Evolutionary conservation across 2,113 vertebrate species (phyloP).

Genomic region (Myxocyprinus asiaticus): DNA sequence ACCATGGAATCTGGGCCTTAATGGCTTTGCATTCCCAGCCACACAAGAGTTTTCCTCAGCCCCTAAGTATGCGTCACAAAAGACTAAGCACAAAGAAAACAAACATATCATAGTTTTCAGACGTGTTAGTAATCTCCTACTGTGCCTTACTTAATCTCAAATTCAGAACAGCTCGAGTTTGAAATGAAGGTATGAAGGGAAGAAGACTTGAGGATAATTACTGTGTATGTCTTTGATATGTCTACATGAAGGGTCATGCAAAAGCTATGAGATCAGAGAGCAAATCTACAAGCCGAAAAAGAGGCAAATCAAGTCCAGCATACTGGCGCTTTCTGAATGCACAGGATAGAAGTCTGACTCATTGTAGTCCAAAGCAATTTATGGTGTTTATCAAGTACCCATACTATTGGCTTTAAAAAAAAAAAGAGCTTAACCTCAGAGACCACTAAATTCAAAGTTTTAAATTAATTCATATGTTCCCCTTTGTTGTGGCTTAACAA

Average conservation of each 20-base stretch:
- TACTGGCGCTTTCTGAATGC: neutral
- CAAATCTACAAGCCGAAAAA: too few species aligned
- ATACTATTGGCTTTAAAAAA: conserved; percentile 13
- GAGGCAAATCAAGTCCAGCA: conserved; percentile 1
- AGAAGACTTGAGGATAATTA: conserved; percentile 64
- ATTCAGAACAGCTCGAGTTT: conserved; percentile 60
- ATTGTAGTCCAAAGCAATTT: neutral
- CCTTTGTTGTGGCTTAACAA: conserved; percentile 76
- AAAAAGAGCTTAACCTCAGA: conserved; percentile 67
- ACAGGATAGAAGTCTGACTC: neutral
- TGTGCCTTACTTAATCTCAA: conserved; percentile 53
- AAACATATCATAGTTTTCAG: conserved; percentile 58
- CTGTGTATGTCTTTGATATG: conserved; percentile 62
- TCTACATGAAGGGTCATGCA: conserved; percentile 52
- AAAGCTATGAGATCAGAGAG: neutral
- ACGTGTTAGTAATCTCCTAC: conserved; percentile 56
- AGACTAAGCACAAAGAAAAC: conserved; percentile 52
- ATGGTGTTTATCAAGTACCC: conserved; percentile 3
- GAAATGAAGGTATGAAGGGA: conserved; percentile 60
- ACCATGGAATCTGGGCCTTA: conserved; percentile 49
- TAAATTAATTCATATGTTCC: conserved; percentile 81
- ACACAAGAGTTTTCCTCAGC: conserved; percentile 55
- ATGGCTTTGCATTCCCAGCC: conserved; percentile 60
- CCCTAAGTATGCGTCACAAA: conserved; percentile 58
- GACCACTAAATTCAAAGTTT: conserved; percentile 74